Evolutionary conservation across 2,888 invertebrate species (phyloP).

Genomic region (Callinectes sapidus): DNA sequence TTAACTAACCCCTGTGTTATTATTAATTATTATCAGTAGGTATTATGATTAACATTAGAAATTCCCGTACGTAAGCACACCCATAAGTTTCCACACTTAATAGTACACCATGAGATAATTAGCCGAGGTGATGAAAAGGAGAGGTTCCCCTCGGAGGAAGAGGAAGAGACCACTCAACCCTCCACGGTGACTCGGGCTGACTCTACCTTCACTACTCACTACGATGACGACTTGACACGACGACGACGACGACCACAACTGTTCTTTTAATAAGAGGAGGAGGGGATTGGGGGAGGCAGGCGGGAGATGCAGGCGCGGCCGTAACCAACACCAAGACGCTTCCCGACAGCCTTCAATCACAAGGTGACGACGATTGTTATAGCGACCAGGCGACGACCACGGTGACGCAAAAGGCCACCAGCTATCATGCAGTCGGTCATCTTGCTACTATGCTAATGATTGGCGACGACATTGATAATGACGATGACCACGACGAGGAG

Average conservation of each 20-base stretch:
- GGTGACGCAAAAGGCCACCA: slow-evolving; percentile 28
- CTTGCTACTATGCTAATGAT: slow-evolving; percentile 61
- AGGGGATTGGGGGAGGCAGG: slow-evolving; percentile 13
- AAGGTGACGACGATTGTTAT: slow-evolving; percentile 52
- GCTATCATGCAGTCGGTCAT: slow-evolving; percentile 37
- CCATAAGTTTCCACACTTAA: slow-evolving; percentile 71
- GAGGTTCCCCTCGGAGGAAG: slow-evolving; percentile 23
- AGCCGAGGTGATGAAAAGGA: slow-evolving; percentile 48
- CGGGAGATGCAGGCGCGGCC: background rate
- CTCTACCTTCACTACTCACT: slow-evolving; percentile 55
- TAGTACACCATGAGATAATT: slow-evolving; percentile 67
- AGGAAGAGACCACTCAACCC: slow-evolving; percentile 40
- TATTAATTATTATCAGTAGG: slow-evolving; percentile 46
- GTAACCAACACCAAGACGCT: slow-evolving; percentile 26
- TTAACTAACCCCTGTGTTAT: slow-evolving; percentile 70
- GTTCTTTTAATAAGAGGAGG: slow-evolving; percentile 34
- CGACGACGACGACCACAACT: slow-evolving; percentile 54
- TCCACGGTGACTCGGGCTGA: slow-evolving; percentile 52
- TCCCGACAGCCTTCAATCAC: slow-evolving; percentile 44
- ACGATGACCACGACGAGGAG: slow-evolving; percentile 66
- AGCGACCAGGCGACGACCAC: slow-evolving; percentile 45
- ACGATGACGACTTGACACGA: slow-evolving; percentile 55
- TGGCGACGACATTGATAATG: slow-evolving; percentile 59
- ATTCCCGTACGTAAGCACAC: slow-evolving; percentile 70
- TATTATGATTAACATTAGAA: slow-evolving; percentile 60